Evolutionary conservation across 2,888 invertebrate species (phyloP), one percentile per base, ranked within the genome.

Genomic region (Andrena fulva): DNA sequence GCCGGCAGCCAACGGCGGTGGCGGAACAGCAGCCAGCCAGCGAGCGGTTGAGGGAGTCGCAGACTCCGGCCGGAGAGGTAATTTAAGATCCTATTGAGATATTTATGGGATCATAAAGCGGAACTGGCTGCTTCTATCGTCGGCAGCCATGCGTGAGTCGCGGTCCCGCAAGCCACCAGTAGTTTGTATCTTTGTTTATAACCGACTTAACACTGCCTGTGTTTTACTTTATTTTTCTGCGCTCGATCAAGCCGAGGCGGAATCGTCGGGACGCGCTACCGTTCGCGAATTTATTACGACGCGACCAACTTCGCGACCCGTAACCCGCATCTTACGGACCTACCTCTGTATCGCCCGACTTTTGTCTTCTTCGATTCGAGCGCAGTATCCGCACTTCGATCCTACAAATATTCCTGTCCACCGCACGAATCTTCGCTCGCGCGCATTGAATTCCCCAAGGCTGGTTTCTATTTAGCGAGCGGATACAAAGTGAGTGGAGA

Each of bases 101-200:
- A 92, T 92, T 93, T 92, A 92, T 91, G 92, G 89, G 87, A 91
- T 91, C 91, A 91, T 91, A 91, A 92, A 91, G 90, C 91, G 89
- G 85, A 90, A 90, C 90, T 90, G 89, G 86, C 88, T 88, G 89
- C 87, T 85, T 85, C 89, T 89, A 90, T 91, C 89, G 87, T 88
- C 87, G 85, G 77, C 84, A 87, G 86, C 88, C 85, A 86, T 89
- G 87, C 88, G 85, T 88, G 83, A 90, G 87, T 76, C 84, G 81
- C 82, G 80, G 75, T 82, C 82, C 82, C 80, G 85, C 83, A 56
- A 77, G 68, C 73, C 71, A 63, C 64, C 48, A 42, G 80, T 87
- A 84, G 84, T 89, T 89, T 80, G 85, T 90, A 89, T 84, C 90
- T 89, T 89, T 87, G 87, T 89, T 89, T 84, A 89, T 87, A 90